These are phyloP conservation scores for Caranx ignobilis DNA, from an alignment of 2,113 vertebrate genomes.

Conservation along the genomic window DNA sequence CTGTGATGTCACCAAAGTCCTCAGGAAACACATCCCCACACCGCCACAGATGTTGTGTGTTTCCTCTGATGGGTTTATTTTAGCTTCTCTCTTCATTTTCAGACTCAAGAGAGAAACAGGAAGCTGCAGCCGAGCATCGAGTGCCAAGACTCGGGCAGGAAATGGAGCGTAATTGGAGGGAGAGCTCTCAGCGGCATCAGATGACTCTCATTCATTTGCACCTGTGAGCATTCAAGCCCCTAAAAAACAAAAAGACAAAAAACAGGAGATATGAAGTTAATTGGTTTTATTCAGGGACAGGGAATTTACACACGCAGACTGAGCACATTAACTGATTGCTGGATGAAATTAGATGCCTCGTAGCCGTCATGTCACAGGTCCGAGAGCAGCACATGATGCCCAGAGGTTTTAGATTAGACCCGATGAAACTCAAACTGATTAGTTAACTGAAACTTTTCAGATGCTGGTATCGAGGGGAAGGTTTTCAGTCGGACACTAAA, in stretches of 20 bases:
- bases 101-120: slow-evolving; percentile 35
- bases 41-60: background rate
- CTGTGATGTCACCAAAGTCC: background rate
- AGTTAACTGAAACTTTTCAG: too few relatives aligned
- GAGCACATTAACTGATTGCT: background rate
- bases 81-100: slow-evolving; percentile 20
- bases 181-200: background rate
- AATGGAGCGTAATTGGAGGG: slow-evolving; percentile 40
- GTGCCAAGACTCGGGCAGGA: slow-evolving; percentile 22
- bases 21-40: background rate
- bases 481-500: too few relatives aligned
- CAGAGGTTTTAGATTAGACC: too few relatives aligned
- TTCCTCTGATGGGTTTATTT: slow-evolving; percentile 14
- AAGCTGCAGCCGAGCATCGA: slow-evolving; percentile 3
- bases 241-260: background rate
- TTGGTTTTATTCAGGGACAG: slow-evolving; percentile 9
- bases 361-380: background rate
- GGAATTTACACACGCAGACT: background rate
- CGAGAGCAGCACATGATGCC: background rate
- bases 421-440: too few relatives aligned
- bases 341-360: background rate
- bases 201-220: slow-evolving; percentile 56
- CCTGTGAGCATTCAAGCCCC: slow-evolving; percentile 44
- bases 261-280: slow-evolving; percentile 1
- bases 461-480: too few relatives aligned